These are phyloP conservation scores for Caiman crocodilus DNA, from an alignment of 2,797 vertebrate species.

Conservation along the genomic window DNA sequence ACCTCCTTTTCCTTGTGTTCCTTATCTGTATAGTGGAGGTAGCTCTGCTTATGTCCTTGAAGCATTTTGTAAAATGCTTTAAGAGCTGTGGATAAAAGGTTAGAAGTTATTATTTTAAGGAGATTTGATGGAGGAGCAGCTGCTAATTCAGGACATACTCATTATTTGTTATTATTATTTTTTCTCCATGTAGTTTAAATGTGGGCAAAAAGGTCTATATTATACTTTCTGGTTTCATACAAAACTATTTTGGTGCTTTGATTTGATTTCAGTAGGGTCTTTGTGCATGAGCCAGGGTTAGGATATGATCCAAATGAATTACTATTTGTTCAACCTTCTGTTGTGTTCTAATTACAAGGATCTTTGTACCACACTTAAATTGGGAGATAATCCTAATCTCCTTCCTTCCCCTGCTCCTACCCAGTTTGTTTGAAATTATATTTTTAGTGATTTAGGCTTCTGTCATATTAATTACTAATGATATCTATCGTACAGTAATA, in stretches of 20 bases:
- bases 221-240: constrained; percentile 29
- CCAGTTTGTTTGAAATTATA: not conserved
- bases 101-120: constrained; percentile 48
- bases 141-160: constrained; percentile 51
- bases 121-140: constrained; percentile 1
- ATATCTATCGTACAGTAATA: no score
- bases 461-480: not conserved
- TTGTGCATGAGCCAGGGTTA: constrained; percentile 62
- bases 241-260: constrained; percentile 6
- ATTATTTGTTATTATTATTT: not conserved
- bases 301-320: constrained; percentile 50
- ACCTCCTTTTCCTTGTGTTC: constrained; percentile 52
- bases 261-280: constrained; percentile 48
- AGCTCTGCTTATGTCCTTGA: constrained; percentile 2
- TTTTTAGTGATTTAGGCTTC: constrained; percentile 18
- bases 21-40: constrained; percentile 57
- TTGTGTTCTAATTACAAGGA: constrained; percentile 58
- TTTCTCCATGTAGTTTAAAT: constrained; percentile 38
- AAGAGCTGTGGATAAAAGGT: constrained; percentile 35
- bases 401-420: constrained; percentile 25
- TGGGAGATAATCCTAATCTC: not conserved
- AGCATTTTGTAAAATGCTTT: constrained; percentile 14
- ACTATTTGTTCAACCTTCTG: constrained; percentile 45
- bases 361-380: constrained; percentile 29
- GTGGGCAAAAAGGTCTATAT: not conserved